Conservation (phyloP, 2,797 vertebrate species). For the Sebastes matsubarae region DNA sequence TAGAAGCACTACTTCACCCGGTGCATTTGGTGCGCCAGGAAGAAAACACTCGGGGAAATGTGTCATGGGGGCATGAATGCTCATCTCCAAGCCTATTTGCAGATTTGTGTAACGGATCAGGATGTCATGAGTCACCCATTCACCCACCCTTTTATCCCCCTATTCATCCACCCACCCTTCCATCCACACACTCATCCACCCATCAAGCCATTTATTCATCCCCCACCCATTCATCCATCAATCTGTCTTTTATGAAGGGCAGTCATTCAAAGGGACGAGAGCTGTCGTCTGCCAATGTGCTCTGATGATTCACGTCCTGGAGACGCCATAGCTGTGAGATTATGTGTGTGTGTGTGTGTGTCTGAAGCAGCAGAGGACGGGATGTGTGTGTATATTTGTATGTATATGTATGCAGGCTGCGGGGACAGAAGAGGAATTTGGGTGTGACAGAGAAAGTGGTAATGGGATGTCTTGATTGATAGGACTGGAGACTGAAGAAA, state of each 20-base stretch:
- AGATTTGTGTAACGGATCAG: constrained; percentile 49
- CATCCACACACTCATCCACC: background rate
- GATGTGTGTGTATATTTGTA: background rate
- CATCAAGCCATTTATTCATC: constrained; percentile 27
- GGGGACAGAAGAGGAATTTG: constrained; percentile 7
- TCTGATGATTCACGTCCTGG: constrained; percentile 51
- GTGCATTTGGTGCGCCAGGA: constrained; percentile 5
- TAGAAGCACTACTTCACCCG: background rate
- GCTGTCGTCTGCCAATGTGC: constrained; percentile 35
- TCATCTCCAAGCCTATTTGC: constrained; percentile 37
- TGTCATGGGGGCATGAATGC: constrained; percentile 5
- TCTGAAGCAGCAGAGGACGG: background rate
- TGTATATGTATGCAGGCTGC: background rate
- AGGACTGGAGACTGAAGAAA: constrained; percentile 19
- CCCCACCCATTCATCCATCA: constrained; percentile 48
- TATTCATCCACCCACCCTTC: constrained; percentile 32
- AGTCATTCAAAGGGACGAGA: constrained; percentile 33
- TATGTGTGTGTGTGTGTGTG: constrained; percentile 17
- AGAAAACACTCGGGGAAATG: constrained; percentile 29
- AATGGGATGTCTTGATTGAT: constrained; percentile 52
- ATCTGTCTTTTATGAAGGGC: constrained; percentile 43
- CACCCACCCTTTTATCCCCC: constrained; percentile 19
- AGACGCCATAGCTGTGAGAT: constrained; percentile 17
- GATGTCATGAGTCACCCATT: constrained; percentile 54
- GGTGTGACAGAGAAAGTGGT: constrained; percentile 36